Evolutionary conservation across 2,888 invertebrate species (phyloP), one percentile per base, ranked within the genome.

Genomic region (Cephus pulcher): DNA sequence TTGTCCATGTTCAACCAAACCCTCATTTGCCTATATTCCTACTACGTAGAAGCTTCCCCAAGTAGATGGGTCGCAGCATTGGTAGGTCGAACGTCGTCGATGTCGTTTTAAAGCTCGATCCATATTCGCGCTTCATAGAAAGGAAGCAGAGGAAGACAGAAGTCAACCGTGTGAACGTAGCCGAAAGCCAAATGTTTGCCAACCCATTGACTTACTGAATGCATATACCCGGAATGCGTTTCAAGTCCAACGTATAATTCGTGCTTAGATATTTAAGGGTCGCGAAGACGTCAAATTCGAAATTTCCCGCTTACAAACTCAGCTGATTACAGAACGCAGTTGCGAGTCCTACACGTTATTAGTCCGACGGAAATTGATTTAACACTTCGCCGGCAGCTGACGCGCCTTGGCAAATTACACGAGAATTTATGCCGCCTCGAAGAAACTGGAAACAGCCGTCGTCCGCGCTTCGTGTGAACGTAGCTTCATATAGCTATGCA

Each of bases 311-410:
- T 0, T 9, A 9, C 40, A 15, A 23, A 84, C 79, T 85, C 84
- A 87, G 87, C 87, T 88, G 88, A 88, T 88, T 88, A 88, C 87
- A 86, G 87, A 88, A 87, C 86, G 85, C 85, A 86, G 86, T 87
- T 56, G 86, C 86, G 88, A 87, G 40, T 6, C 23, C 40, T 23
- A 9, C 40, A 6, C 23, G 40, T 56, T 56, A 56, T 15, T 23
- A 78, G 76, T 79, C 75, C 83, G 83, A 84, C 84, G 81, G 84
- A 88, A 88, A 89, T 89, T 89, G 89, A 89, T 89, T 89, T 88
- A 89, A 89, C 86, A 88, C 87, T 87, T 87, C 87, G 87, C 82
- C 85, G 82, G 84, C 89, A 88, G 87, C 87, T 89, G 87, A 82
- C 86, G 82, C 74, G 74, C 76, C 80, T 73, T 76, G 23, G 40